A percentile compares a stretch with the other conserved stretches of the same genome.
These are phyloP conservation scores for Platichthys stellatus DNA, from an alignment of 2,113 vertebrate species.

Conservation along the genomic window DNA sequence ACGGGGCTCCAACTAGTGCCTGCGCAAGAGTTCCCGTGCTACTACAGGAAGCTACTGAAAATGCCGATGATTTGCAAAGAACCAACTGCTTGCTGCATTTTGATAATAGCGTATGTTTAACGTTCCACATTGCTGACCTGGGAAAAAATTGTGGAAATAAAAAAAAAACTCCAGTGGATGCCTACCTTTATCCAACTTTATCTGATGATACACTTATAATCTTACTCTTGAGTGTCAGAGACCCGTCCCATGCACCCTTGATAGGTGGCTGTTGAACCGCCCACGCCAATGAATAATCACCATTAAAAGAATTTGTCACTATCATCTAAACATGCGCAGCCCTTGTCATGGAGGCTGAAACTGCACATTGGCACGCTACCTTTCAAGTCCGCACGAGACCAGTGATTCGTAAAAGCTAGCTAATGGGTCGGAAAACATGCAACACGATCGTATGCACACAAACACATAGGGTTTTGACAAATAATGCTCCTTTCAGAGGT, in stretches of 20 bases:
- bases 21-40: conserved; percentile 48
- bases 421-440: background rate
- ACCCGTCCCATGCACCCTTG: background rate
- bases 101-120: conserved; percentile 7
- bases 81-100: conserved; percentile 45
- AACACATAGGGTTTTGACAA: conserved; percentile 2
- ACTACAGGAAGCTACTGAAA: conserved; percentile 32
- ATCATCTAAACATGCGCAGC: background rate
- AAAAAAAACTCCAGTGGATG: conserved; percentile 44
- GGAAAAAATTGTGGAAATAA: background rate
- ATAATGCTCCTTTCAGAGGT: conserved; percentile 44
- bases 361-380: background rate
- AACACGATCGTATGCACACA: conserved; percentile 3
- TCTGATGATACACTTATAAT: background rate
- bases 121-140: conserved; percentile 6
- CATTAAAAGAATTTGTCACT: background rate
- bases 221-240: background rate
- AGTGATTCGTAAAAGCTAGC: conserved; percentile 14
- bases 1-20: conserved; percentile 60
- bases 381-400: conserved; percentile 12
- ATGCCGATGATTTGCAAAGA: conserved; percentile 22
- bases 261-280: no score
- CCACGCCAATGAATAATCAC: background rate
- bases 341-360: background rate
- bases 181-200: conserved; percentile 3